Evolutionary conservation across 2,888 invertebrate genomes (phyloP).

Genomic region (Nephrotoma flavescens): DNA sequence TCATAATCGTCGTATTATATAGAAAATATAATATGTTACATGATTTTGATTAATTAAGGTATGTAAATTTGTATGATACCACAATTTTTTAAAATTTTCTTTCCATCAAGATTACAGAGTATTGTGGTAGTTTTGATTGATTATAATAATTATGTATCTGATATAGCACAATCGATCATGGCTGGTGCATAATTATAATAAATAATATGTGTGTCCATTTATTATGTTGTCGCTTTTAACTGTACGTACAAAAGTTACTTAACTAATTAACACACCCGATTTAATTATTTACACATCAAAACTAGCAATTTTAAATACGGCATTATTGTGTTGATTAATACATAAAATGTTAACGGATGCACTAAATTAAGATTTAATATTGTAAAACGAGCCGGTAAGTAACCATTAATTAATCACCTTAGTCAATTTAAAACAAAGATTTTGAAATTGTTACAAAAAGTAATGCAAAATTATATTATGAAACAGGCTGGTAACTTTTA

Average conservation of each 20-base stretch:
- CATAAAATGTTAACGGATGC: neutral
- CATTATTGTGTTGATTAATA: neutral
- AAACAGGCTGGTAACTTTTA: neutral
- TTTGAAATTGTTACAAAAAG: neutral
- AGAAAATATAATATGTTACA: neutral
- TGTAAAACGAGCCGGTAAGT: neutral
- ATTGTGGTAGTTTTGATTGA: neutral
- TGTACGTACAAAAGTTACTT: neutral
- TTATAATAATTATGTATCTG: neutral
- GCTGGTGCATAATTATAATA: neutral
- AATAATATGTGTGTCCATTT: neutral
- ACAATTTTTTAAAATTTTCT: neutral
- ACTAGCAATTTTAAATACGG: neutral
- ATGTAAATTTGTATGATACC: neutral
- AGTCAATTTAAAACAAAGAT: neutral
- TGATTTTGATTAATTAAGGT: neutral
- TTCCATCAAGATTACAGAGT: neutral
- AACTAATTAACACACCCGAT: neutral
- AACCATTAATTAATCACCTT: neutral
- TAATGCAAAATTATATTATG: neutral
- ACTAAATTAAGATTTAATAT: neutral
- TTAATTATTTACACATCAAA: neutral
- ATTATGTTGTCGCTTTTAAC: neutral
- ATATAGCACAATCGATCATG: neutral
- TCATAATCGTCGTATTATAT: neutral